Base-by-base conservation (phyloP, 2,888 invertebrate genomes). In the Apotomis capreana region DNA sequence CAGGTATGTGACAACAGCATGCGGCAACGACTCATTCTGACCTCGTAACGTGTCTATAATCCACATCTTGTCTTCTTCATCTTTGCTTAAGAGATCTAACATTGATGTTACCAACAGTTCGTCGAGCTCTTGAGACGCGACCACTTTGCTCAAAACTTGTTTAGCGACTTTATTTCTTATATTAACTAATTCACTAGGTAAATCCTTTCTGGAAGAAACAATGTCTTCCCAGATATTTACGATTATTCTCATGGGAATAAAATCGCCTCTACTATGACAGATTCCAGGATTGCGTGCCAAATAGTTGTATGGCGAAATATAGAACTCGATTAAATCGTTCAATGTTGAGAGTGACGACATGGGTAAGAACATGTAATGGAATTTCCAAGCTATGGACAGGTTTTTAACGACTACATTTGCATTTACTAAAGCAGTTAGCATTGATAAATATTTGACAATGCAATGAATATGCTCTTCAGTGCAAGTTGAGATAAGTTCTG, bases 341-440 rank as follows among this genome's bases (percentile, higher is more conserved):
- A 89, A 81, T 58, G 87, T 85, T 57, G 83, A 84, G 65, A 84
- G 83, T 64, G 91, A 89, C 1, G 90, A 87, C 83, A 92, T 88
- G 0, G 91, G 89, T 74, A 93, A 81, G 82, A 86, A 91, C 77
- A 93, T 84, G 68, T 93, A 93, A 74, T 91, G 89, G 75, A 91
- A 93, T 77, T 92, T 93, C 92, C 92, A 93, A 61, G 85, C 87
- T 12, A 89, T 81, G 51, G 91, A 86, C 64, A 92, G 80, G 77
- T 92, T 91, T 76, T 89, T 91, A 36, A 91, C 82, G 68, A 87
- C 82, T 55, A 89, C 80, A 75, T 85, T 87, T 44, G 86, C 80
- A 78, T 90, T 89, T 65, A 89, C 81, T 61, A 93, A 81, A 58
- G 88, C 83, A 77, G 88, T 89, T 52, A 93, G 76, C 68, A 88